Evolutionary conservation across 1,140 invertebrate species (phyloP).

Genomic region (Drosophila sulfurigaster): DNA sequence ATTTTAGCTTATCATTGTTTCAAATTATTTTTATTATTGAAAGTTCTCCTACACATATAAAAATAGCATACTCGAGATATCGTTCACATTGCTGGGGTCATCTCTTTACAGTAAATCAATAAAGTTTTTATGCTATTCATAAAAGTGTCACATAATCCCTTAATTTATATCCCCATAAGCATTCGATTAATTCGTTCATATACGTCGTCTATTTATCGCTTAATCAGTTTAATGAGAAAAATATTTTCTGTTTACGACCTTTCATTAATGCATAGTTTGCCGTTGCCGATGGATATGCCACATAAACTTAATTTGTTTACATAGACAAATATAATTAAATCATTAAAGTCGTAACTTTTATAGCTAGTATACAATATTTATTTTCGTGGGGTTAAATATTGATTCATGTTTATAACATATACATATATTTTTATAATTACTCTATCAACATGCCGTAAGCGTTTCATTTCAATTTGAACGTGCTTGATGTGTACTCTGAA

Average conservation of each 20-base stretch:
- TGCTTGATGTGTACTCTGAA: constrained; percentile 9
- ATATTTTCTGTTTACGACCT: constrained; percentile 64
- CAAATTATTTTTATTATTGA: background rate
- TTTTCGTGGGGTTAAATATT: background rate
- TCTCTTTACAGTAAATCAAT: constrained; percentile 38
- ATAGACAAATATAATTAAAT: constrained; percentile 36
- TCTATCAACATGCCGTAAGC: constrained; percentile 19
- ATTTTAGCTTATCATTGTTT: background rate
- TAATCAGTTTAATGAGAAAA: constrained; percentile 65
- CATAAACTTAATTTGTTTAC: constrained; percentile 46
- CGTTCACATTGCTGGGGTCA: background rate
- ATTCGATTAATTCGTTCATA: constrained; percentile 45
- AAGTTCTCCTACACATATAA: constrained; percentile 1
- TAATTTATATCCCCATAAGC: constrained; percentile 41
- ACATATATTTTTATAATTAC: constrained; percentile 10
- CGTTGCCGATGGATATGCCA: constrained; percentile 13
- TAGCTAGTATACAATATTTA: background rate
- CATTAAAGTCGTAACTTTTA: constrained; percentile 20
- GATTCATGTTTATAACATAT: background rate
- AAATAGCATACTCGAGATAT: constrained; percentile 1
- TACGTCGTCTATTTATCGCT: constrained; percentile 61
- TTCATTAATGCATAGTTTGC: constrained; percentile 41
- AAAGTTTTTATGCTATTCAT: constrained; percentile 62
- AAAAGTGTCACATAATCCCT: constrained; percentile 64
- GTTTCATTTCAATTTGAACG: constrained; percentile 20